Evolutionary conservation across 1,140 invertebrate genomes (phyloP), one percentile per base, ranked within the genome.

Genomic region (Lethrus apterus): DNA sequence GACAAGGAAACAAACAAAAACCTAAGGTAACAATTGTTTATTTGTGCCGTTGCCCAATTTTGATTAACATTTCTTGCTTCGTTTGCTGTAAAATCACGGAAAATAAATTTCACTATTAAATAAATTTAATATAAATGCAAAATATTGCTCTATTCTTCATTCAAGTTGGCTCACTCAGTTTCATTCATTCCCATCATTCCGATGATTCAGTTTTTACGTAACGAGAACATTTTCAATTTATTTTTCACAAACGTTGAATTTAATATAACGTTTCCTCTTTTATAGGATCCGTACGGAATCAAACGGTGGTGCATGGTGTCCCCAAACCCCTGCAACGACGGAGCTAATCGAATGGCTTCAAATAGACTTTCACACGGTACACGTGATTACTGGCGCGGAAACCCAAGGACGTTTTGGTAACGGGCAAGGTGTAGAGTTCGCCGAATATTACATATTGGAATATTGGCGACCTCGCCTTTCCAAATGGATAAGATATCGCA

Each of bases 401-500:
- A 87, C 84, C 11, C 88, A 92, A 67, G 88, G 88, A 31, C 75
- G 88, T 30, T 91, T 89, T 64, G 88, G 87, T 7, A 90, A 90
- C 62, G 87, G 87, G 11, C 75, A 84, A 57, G 88, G 87, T 20
- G 74, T 78, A 52, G 88, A 92, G 66, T 92, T 73, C 62, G 76
- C 83, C 9, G 83, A 86, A 61, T 70, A 77, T 19, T 91, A 88
- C 64, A 65, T 83, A 40, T 64, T 92, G 36, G 85, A 90, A 56
- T 92, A 89, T 61, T 85, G 79, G 78, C 66, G 83, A 52, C 80
- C 81, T 9, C 70, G 75, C 18, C 65, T 84, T 11, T 74, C 72
- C 18, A 80, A 81, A 61, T 88, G 83, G 83, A 78, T 82, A 19
- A 75, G 81, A 5, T 88, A 84, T 60, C 69, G 75, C 30, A 77